Percentiles rank a stretch among this genome's conserved stretches.
phyloP scores from a whole-genome alignment of 92 coral and sea anemone species.

The Phenganax marumi region DNA sequence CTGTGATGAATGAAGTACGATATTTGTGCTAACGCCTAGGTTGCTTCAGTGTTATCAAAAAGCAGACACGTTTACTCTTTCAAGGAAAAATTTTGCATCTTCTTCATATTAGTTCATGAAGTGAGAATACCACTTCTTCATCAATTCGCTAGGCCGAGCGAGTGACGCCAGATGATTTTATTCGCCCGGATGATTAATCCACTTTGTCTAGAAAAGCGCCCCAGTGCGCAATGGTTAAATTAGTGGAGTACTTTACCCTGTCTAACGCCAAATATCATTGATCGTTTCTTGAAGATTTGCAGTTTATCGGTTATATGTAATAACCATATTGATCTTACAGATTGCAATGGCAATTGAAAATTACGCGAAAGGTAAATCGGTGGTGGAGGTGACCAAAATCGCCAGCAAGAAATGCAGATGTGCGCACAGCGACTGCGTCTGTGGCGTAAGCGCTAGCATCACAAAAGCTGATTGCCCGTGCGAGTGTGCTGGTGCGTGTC shows the following conservation, averaged over 20 bases:
- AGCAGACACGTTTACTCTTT: neutral
- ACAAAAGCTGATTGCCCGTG: slow-evolving; percentile 39
- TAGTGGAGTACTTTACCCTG: neutral
- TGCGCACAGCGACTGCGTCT: slow-evolving; percentile 14
- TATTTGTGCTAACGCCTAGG: neutral
- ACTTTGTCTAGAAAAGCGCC: no score
- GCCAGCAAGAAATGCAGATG: slow-evolving; percentile 31
- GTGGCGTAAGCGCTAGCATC: slow-evolving; percentile 14
- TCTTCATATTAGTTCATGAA: no score
- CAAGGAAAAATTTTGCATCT: no score
- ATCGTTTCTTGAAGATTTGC: no score
- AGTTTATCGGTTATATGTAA: neutral
- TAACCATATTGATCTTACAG: neutral
- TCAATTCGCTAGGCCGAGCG: no score
- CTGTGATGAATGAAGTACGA: slow-evolving; percentile 30
- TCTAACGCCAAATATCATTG: no score
- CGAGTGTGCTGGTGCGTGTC: slow-evolving; percentile 20
- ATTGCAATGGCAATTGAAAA: slow-evolving; percentile 35
- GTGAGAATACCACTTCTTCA: no score
- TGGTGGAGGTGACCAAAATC: slow-evolving; percentile 25
- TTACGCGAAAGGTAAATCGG: slow-evolving; percentile 27
- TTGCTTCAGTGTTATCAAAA: neutral
- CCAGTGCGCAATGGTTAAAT: no score
- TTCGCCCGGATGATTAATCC: no score
- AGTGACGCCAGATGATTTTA: no score